A percentile compares a stretch with the other conserved stretches of the same genome.
Evolutionary conservation across 2,797 vertebrate species (phyloP).

Genomic region (Coreius guichenoti): DNA sequence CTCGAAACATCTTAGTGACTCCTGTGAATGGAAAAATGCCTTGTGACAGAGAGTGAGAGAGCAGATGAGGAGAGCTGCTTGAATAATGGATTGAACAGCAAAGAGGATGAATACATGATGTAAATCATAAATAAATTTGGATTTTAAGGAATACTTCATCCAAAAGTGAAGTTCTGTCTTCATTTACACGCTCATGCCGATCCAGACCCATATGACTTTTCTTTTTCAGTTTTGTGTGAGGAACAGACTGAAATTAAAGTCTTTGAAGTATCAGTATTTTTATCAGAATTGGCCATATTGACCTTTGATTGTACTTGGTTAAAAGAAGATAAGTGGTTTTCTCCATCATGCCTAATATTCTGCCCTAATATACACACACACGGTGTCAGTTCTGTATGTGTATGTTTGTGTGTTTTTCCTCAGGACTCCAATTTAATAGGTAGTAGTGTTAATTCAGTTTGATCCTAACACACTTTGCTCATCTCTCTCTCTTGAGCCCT

Average conservation of each 20-base stretch:
- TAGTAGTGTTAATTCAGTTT: slow-evolving; percentile 40
- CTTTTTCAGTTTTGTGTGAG: neutral
- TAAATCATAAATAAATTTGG: slow-evolving; percentile 29
- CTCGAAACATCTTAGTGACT: slow-evolving; percentile 15
- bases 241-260: neutral
- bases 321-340: neutral
- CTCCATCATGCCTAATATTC: neutral
- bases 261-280: neutral
- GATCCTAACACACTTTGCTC: slow-evolving; percentile 54
- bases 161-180: slow-evolving; percentile 6
- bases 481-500: neutral
- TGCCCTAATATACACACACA: neutral
- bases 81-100: slow-evolving; percentile 46
- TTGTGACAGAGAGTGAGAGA: slow-evolving; percentile 7
- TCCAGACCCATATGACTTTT: neutral
- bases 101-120: slow-evolving; percentile 37
- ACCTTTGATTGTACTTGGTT: slow-evolving; percentile 4
- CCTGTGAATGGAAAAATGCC: slow-evolving; percentile 14
- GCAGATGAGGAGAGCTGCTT: slow-evolving; percentile 36
- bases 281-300: neutral
- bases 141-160: slow-evolving; percentile 17
- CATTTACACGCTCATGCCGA: neutral
- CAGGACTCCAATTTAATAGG: slow-evolving; percentile 18
- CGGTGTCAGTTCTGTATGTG: neutral
- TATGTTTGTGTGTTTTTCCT: neutral